Percentiles rank a stretch among this genome's conserved stretches.
phyloP scores from a whole-genome alignment of 2,113 vertebrate genomes.

The Junco hyemalis region DNA sequence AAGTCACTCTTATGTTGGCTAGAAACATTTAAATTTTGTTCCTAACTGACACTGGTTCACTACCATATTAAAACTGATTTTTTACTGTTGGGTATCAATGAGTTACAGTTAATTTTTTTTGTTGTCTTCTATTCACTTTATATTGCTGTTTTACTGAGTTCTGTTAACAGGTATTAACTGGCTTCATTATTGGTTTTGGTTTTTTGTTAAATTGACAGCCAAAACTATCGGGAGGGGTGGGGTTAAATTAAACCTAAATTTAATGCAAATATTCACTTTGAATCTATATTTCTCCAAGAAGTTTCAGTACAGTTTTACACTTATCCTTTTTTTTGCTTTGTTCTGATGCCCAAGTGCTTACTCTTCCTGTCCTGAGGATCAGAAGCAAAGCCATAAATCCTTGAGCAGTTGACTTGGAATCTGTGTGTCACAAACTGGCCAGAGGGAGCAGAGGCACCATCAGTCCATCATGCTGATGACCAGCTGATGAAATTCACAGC shows the following conservation, averaged over 20 bases:
- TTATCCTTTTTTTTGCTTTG: neutral
- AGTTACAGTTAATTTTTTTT: neutral
- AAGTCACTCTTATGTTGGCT: neutral
- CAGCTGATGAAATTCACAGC: conserved; percentile 6
- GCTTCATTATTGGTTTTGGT: neutral
- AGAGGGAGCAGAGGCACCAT: neutral
- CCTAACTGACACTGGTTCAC: neutral
- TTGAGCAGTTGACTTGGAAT: neutral
- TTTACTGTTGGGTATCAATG: accelerated
- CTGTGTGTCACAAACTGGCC: neutral
- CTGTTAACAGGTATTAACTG: neutral
- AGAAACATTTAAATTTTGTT: neutral
- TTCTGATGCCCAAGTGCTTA: neutral
- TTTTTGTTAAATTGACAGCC: neutral
- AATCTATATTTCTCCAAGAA: neutral
- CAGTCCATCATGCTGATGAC: neutral
- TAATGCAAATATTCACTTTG: neutral
- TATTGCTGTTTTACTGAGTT: neutral
- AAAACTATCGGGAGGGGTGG: accelerated
- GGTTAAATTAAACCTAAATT: neutral
- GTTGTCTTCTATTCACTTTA: neutral
- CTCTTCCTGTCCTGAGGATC: neutral
- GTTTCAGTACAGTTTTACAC: neutral
- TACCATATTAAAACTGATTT: neutral
- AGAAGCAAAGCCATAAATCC: neutral